Evolutionary conservation across 2,113 vertebrate genomes (phyloP).

Genomic region (Numenius arquata): DNA sequence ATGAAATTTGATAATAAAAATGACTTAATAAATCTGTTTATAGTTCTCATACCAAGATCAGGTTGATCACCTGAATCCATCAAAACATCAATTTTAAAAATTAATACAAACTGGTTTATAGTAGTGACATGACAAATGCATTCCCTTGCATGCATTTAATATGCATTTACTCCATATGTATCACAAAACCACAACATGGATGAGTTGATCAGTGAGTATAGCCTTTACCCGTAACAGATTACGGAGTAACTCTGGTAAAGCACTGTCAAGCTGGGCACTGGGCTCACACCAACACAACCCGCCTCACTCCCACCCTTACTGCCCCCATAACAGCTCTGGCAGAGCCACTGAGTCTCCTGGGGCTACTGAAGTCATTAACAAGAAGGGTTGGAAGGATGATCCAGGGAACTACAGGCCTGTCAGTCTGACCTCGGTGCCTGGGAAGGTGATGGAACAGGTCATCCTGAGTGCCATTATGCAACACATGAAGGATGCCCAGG

Average conservation of each 20-base stretch:
- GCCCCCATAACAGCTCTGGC: not conserved
- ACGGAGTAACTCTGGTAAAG: accelerated
- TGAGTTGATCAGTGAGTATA: not conserved
- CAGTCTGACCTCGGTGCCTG: too few species aligned
- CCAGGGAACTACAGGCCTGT: too few species aligned
- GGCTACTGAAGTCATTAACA: not conserved
- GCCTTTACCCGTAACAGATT: not conserved
- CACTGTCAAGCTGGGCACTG: not conserved
- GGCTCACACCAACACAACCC: not conserved
- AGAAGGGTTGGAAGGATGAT: too few species aligned
- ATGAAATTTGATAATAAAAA: not conserved
- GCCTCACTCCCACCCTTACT: not conserved
- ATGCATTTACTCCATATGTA: not conserved
- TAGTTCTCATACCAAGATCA: not conserved
- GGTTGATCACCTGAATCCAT: not conserved
- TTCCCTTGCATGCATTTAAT: not conserved
- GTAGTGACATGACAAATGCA: not conserved
- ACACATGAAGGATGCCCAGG: too few species aligned
- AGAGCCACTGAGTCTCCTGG: not conserved
- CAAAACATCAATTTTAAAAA: not conserved
- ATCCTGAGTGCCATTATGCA: too few species aligned
- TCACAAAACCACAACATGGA: not conserved
- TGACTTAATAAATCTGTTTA: not conserved
- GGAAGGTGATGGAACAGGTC: too few species aligned
- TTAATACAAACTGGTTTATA: not conserved